Evolutionary conservation across 2,888 invertebrate genomes (phyloP), one percentile per base, ranked within the genome.

Genomic region (Pterobdella sp.): DNA sequence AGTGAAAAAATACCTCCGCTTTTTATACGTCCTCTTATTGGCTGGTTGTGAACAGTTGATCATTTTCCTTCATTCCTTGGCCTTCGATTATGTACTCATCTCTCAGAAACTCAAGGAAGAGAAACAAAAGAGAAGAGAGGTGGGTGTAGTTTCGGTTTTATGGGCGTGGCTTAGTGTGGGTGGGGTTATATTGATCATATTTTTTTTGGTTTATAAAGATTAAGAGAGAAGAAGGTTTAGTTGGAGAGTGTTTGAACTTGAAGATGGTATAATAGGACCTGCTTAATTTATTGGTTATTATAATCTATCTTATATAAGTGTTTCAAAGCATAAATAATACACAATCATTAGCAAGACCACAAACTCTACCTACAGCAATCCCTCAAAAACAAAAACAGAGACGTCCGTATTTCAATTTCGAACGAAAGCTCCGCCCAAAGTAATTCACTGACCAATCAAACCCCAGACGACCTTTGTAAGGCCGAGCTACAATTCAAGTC

Each of bases 51-150:
- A 93, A 70, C 91, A 93, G 32, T 81, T 92, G 71, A 94, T 93
- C 1, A 88, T 88, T 73, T 88, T 90, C 79, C 85, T 96, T 73
- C 93, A 96, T 86, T 88, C 87, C 79, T 89, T 92, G 80, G 96
- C 97, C 0, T 88, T 91, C 72, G 95, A 97, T 84, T 96, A 96
- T 85, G 88, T 97, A 80, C 94, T 94, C 82, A 93, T 99, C 0
- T 91, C 95, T 31, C 89, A 89, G 78, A 91, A 93, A 37, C 87
- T 98, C 73, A 89, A 90, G 0, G 88, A 90, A 75, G 97, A 98
- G 82, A 95, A 95, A 85, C 90, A 79, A 29, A 60, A 72, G 22
- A 79, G 80, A 56, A 83, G 82, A 75, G 73, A 78, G 64, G 71
- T 70, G 56, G 31, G 42, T 22, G 42, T n/a, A n/a, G n/a, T n/a